Conservation (phyloP, 1,140 invertebrate genomes). For the Temnothorax nylanderi region DNA sequence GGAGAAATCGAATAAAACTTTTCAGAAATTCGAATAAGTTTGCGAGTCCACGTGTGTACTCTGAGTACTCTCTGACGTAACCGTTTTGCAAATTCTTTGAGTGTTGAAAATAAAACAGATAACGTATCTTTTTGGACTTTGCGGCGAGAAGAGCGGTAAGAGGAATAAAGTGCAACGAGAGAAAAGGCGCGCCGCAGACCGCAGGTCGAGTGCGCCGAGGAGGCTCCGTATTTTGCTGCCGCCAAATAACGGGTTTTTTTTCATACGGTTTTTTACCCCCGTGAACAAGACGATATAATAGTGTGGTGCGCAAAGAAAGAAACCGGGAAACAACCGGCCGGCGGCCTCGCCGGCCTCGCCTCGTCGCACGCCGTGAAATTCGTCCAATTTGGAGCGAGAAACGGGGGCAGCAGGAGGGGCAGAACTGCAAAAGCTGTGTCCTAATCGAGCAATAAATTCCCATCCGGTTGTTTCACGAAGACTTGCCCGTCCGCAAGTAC, state of each 20-base stretch:
- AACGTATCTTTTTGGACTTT: constrained; percentile 4
- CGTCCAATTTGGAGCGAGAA: background rate
- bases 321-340: background rate
- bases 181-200: background rate
- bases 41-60: background rate
- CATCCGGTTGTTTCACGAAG: background rate
- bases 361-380: background rate
- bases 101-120: background rate
- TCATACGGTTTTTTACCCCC: background rate
- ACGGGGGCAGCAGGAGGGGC: background rate
- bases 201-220: too few species aligned
- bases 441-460: background rate
- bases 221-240: background rate
- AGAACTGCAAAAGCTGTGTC: background rate
- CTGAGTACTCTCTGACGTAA: background rate
- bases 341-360: background rate
- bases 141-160: background rate
- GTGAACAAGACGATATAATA: background rate
- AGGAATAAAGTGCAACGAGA: background rate
- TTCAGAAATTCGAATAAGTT: background rate
- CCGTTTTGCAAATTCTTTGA: background rate
- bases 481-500: background rate
- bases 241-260: constrained; percentile 1
- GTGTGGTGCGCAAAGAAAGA: background rate
- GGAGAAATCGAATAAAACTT: background rate